A percentile compares a stretch with the other conserved stretches of the same genome.
phyloP scores from a whole-genome alignment of 2,888 invertebrate genomes.

The Junonia oenone region DNA sequence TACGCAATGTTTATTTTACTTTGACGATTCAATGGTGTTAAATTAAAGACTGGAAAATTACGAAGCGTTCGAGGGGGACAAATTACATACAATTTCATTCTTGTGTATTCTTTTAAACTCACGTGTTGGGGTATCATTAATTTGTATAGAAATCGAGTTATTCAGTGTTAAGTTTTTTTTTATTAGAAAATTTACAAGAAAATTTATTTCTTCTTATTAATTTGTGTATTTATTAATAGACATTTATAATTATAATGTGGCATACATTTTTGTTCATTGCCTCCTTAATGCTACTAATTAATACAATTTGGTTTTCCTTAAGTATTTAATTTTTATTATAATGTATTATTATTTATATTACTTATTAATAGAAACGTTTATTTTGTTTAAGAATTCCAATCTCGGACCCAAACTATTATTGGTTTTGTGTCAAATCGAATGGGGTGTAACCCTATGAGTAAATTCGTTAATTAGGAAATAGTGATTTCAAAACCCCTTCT shows the following conservation, averaged over 20 bases:
- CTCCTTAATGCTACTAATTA: no score
- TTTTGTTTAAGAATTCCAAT: background rate
- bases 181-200: no score
- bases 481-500: conserved; percentile 62
- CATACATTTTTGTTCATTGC: no score
- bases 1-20: background rate
- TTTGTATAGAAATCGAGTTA: background rate
- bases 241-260: no score
- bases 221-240: no score
- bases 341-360: background rate
- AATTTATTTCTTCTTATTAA: no score
- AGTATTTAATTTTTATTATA: background rate
- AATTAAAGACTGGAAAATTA: conserved; percentile 12
- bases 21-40: background rate
- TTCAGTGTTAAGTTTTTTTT: background rate
- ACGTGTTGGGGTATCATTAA: background rate
- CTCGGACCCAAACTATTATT: background rate
- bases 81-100: background rate
- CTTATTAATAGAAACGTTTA: background rate
- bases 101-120: background rate
- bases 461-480: conserved; percentile 70
- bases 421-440: conserved; percentile 30
- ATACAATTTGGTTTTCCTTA: no score
- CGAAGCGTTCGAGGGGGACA: background rate
- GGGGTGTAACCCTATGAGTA: conserved; percentile 46